Evolutionary conservation across 1,140 invertebrate species (phyloP).

Genomic region (Drosophila sulfurigaster): DNA sequence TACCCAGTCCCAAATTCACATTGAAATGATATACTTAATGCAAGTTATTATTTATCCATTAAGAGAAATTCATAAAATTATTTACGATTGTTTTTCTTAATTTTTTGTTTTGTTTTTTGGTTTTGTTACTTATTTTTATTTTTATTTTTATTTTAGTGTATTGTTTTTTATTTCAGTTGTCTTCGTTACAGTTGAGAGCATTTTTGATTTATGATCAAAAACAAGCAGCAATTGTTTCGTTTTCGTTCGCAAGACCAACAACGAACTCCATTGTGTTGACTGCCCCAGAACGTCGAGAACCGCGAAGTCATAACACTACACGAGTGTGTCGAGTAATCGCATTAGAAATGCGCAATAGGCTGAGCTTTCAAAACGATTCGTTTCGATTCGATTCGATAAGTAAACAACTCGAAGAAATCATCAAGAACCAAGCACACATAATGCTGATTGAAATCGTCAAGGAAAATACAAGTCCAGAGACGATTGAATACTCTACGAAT

Average conservation of each 20-base stretch:
- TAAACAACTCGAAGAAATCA: slow-evolving; percentile 8
- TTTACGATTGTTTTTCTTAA: too few species aligned
- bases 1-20: background rate
- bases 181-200: slow-evolving; percentile 73
- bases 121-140: slow-evolving; percentile 14
- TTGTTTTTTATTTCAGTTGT: slow-evolving; percentile 41
- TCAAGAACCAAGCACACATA: background rate
- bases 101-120: background rate
- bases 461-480: background rate
- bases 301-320: background rate
- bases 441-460: background rate
- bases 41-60: background rate
- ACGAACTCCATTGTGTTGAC: slow-evolving; percentile 57
- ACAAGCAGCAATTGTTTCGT: slow-evolving; percentile 59
- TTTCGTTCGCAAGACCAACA: slow-evolving; percentile 45
- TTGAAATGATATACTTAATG: too few species aligned
- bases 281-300: background rate
- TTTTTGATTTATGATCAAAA: slow-evolving; percentile 68
- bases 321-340: slow-evolving; percentile 25
- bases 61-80: too few species aligned
- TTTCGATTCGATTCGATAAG: slow-evolving; percentile 16
- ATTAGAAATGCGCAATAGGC: slow-evolving; percentile 57
- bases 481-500: too few species aligned
- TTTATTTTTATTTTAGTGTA: slow-evolving; percentile 6
- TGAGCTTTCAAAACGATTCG: slow-evolving; percentile 9